Evolutionary conservation across 1,140 invertebrate genomes (phyloP), one percentile per base, ranked within the genome.

Genomic region (Ostrea edulis): DNA sequence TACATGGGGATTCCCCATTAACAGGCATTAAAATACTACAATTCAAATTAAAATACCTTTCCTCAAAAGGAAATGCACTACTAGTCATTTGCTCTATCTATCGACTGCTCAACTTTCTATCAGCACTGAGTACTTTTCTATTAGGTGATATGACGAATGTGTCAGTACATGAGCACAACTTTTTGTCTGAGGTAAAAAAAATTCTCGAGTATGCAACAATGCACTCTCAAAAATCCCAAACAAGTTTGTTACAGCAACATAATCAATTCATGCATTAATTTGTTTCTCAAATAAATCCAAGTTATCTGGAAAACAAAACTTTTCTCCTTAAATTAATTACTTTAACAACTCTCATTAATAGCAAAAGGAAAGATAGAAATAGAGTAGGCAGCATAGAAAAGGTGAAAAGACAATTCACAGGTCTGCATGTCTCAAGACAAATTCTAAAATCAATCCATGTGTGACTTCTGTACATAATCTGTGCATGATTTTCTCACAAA

Each of bases 121-220:
- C 68, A 77, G 68, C 25, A 29, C 25, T 77, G 68, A 77, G 25
- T 77, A 35, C 22, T 14, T 77, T 77, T 29, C 29, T 77, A 12
- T 77, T 2, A 44, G 35, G 12, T 35, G 25, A 77, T 35, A 77
- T 77, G 25, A 77, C 25, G 8, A 29, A 29, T 62, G 14, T 62
- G 7, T 62, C 58, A 35, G 55, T 9, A 77, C 11, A 35, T 77
- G 68, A 77, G 68, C 68, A 77, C 25, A 77, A 77, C 11, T 77
- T 77, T 77, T 77, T 77, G 20, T 29, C 11, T 77, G 68, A 77
- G 68, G 68, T 77, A 77, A 14, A 77, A 9, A n/a, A 44, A 77
- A 35, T 14, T 77, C 29, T 3, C 8, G 14, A 77, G 68, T 14
- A 35, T 35, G 25, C 9, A 77, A 77, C 14, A 35, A 77, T 35